Conservation (phyloP, 2,113 vertebrate species). For the Crotalus helleri region DNA sequence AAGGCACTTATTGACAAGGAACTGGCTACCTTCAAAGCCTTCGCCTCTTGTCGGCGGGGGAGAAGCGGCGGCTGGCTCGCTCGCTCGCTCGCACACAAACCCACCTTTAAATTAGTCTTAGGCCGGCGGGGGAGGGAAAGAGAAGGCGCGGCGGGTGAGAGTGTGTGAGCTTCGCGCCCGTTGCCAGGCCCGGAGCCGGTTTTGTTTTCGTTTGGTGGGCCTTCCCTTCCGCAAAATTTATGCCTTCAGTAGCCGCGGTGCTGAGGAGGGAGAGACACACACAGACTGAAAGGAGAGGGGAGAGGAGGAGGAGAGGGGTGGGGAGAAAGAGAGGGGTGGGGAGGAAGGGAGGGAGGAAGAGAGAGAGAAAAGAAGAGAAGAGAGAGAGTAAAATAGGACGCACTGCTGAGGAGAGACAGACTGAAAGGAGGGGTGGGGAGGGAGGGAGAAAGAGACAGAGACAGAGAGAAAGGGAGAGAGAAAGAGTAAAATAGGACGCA, state of each 20-base stretch:
- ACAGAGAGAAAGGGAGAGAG: no score
- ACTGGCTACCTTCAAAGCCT: conserved; percentile 85
- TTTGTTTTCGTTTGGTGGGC: not conserved
- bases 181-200: not conserved
- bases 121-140: not conserved
- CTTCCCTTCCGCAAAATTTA: not conserved
- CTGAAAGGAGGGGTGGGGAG: fast-evolving
- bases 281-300: no score
- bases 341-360: not conserved
- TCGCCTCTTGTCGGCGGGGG: conserved; percentile 66
- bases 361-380: no score
- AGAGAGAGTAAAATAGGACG: no score
- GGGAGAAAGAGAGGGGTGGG: no score
- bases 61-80: conserved; percentile 27
- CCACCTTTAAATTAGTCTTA: conserved; percentile 65
- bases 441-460: no score
- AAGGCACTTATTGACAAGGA: conserved; percentile 86
- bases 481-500: no score
- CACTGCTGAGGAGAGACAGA: no score
- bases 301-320: not conserved
- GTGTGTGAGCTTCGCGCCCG: not conserved
- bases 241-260: not conserved
- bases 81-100: conserved; percentile 50
- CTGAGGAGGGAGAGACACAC: not conserved
- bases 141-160: not conserved